phyloP scores from a whole-genome alignment of 2,888 invertebrate genomes.

The Drosophila aldrichi region DNA sequence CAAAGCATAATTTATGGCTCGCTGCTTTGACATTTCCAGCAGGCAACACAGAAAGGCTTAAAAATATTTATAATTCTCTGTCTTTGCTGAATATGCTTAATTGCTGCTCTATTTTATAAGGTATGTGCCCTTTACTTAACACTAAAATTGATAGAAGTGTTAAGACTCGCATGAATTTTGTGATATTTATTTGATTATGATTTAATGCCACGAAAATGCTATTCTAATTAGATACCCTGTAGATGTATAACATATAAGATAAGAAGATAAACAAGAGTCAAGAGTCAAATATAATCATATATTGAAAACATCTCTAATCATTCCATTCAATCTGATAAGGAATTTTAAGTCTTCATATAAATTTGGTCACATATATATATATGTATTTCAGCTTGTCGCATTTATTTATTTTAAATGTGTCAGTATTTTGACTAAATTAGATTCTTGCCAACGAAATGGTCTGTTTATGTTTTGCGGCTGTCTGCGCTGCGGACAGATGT shows the following conservation, averaged over 20 bases:
- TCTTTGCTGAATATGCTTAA: background rate
- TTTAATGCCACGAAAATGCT: background rate
- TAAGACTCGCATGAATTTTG: background rate
- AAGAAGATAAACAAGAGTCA: background rate
- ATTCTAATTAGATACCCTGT: no score
- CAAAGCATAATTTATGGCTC: constrained; percentile 17
- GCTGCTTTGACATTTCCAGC: constrained; percentile 9
- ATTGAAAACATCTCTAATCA: background rate
- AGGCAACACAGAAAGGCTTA: background rate
- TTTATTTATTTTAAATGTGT: constrained; percentile 59
- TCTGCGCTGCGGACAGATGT: constrained; percentile 30
- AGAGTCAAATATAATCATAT: background rate
- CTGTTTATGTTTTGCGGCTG: constrained; percentile 41
- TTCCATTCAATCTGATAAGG: constrained; percentile 17
- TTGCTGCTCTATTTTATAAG: background rate
- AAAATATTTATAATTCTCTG: background rate
- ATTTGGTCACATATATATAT: constrained; percentile 23
- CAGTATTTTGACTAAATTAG: constrained; percentile 48
- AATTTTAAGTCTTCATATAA: constrained; percentile 35
- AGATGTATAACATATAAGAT: no score
- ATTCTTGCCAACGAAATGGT: constrained; percentile 47
- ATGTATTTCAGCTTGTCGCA: constrained; percentile 26
- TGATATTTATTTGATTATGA: background rate
- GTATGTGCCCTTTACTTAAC: background rate
- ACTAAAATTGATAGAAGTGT: background rate